Evolutionary conservation across 2,888 invertebrate genomes (phyloP), one percentile per base, ranked within the genome.

Genomic region (Cephus sareptanus): DNA sequence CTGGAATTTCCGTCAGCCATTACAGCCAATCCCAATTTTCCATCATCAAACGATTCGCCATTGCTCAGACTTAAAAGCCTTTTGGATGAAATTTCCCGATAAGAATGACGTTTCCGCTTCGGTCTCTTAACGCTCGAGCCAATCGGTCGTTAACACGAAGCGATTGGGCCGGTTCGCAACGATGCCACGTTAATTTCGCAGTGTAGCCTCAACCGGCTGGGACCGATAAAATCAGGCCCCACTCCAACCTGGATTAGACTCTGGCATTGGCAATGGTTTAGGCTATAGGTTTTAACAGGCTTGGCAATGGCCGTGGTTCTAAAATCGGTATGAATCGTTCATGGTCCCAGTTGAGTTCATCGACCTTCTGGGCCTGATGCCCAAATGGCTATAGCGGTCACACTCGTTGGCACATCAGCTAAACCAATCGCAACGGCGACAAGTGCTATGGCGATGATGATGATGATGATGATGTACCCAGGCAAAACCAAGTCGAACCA

Each of bases 401-500:
- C 56, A 56, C 23, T 56, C 23, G 56, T 56, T 56, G 56, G 56
- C 56, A 56, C 56, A 23, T 23, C 9, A 56, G 56, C 56, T 56
- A 56, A 56, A 56, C 56, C 56, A 56, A 56, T 56, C 56, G 56
- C 56, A 56, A 56, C 56, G 23, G 56, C 56, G 56, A 56, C 56
- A 56, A 56, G 56, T 56, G 23, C 23, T 23, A 56, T 56, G 56
- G 56, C 56, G 56, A 56, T 56, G 23, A 56, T 56, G 56, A 56
- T 56, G 56, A 56, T 56, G 56, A 56, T 56, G 56, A 56, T 56
- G 56, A 56, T 56, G 56, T 56, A 56, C 56, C 56, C 23, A 56
- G 23, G 56, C 56, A 56, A 56, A 56, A 56, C 56, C 56, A 56
- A 23, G 56, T 56, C 56, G 74, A n/a, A 77, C 76, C 81, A 79